Base-by-base conservation (phyloP, 2,888 invertebrate genomes). In the Drosophila ezoana region DNA sequence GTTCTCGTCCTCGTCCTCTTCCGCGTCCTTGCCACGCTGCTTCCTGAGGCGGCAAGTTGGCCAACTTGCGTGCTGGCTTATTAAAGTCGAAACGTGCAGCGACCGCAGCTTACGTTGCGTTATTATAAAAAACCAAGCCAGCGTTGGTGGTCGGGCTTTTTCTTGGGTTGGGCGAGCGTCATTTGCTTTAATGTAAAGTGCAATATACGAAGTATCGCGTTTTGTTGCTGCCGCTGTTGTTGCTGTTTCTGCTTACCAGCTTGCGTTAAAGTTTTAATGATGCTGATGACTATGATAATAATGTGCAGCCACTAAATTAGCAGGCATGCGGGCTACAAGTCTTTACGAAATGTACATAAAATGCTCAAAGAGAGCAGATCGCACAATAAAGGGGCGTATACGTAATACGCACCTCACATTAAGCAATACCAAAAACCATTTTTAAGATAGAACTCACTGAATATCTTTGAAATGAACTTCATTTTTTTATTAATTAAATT, bases 231-330 rank as follows among this genome's bases (percentile, higher is more conserved):
- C 45, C 57, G 52, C 37, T 52, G 53, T 28, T 47, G 61, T n/a
- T 66, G 40, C 64, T 73, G 62, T 61, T 79, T 79, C 70, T 80
- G 77, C 79, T 73, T 69, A 81, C 70, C 82, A 87, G 89, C 65
- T 84, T 89, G 76, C 85, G 76, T 87, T 76, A 83, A 86, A 86
- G 79, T 86, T 86, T 86, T 86, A 86, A 86, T 86, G 86, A 86
- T 89, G 89, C 87, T 88, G 86, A 89, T 86, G 89, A 86, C 89
- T 83, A 82, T 80, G 89, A 86, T 86, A 89, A 86, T 89, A 89
- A 80, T 86, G 89, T 77, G 88, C 72, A 79, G 82, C 86, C 88
- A 89, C 88, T 87, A 87, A 85, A 85, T 85, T 89, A 88, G 87
- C 86, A 68, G 80, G 43, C 58, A 54, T 48, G 79, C 43, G 78